Base-by-base conservation (phyloP, 2,113 vertebrate species). In the Stegostoma tigrinum region DNA sequence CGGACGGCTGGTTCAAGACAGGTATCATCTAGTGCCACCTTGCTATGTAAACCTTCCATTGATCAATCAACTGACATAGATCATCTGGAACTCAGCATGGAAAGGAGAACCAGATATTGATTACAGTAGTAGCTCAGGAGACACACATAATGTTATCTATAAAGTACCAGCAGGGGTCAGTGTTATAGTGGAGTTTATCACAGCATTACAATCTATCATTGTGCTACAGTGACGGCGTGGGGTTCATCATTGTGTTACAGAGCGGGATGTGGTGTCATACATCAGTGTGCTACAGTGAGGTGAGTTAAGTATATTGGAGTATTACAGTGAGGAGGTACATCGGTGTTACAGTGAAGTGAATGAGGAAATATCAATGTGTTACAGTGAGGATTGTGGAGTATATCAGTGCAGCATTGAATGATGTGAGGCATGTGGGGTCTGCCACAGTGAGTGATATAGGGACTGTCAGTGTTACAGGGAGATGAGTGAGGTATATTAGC, bases 1-100 rank as follows among this genome's bases (percentile, higher is more conserved):
- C 97, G 0, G 98, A 99, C 0, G 98, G 98, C 97, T 99, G 99
- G 99, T 99, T 99, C 96, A 98, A 97, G 97, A 99, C 99, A 97
- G 99, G 99, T 99, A 98, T 2, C 0, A 7, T 95, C 10, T 5
- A 30, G 27, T 70, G n/a, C 7, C 45, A 52, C 72, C n/a, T 72
- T 27, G 68, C 67, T 27, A 27, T 38, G 45, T 42, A 72, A 27
- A 14, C 42, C 42, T 72, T 45, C 23, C 66, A 48, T 72, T 23
- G 42, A 72, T 14, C 42, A 48, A 4, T 89, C 24, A 10, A 55
- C 24, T 30, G 48, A 55, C 48, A 55, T 24, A 27, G 67, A 72
- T 67, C n/a, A 61, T 64, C 55, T 38, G 19, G 30, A 34, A 91
- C 5, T 30, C 86, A 89, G 30, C 52, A 34, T 52, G 12, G 87